A percentile compares a stretch with the other conserved stretches of the same genome.
Evolutionary conservation across 2,113 vertebrate species (phyloP).

Genomic region (Isurus oxyrinchus): DNA sequence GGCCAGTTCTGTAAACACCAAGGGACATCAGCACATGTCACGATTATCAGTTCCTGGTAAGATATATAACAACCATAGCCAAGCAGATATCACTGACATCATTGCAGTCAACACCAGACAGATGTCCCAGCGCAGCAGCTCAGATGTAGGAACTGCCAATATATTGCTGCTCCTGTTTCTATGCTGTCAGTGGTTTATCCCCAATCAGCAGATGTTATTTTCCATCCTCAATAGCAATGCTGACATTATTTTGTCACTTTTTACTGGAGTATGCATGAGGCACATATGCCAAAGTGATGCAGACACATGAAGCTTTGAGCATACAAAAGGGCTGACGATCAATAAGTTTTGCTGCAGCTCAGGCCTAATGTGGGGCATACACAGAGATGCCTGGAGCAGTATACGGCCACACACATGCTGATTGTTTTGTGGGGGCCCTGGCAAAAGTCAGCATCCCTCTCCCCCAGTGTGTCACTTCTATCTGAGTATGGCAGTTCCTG

Average conservation of each 20-base stretch:
- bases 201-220: background rate
- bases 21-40: background rate
- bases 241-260: background rate
- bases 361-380: background rate
- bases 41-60: background rate
- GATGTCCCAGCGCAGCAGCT: constrained; percentile 11
- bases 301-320: background rate
- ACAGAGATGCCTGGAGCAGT: background rate
- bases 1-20: background rate
- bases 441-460: background rate
- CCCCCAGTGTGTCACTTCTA: background rate
- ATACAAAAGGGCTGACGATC: background rate
- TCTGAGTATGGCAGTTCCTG: background rate
- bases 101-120: background rate
- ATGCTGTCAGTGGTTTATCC: background rate
- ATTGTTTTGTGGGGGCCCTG: background rate
- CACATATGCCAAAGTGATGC: background rate
- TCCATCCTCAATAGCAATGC: background rate
- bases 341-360: background rate
- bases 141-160: background rate
- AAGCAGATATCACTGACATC: constrained; percentile 22
- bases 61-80: background rate
- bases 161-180: background rate
- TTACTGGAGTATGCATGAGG: background rate
- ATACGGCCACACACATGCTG: background rate